These are phyloP conservation scores for Pseudomyrmex gracilis DNA, from an alignment of 1,140 invertebrate genomes.

Conservation along the genomic window DNA sequence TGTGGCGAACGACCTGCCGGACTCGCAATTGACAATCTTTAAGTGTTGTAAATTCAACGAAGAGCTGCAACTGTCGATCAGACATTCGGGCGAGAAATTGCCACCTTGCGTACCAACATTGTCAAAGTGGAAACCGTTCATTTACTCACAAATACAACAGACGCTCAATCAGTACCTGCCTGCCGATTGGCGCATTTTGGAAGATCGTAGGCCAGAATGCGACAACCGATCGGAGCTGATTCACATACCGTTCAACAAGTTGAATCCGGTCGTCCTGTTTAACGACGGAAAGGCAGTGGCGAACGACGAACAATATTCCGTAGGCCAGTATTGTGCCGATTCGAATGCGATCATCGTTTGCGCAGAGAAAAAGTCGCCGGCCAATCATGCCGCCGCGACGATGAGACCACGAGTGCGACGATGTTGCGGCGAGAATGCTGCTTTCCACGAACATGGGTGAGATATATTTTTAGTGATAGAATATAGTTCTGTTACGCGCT, in stretches of 20 bases:
- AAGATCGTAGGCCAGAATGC: conserved; percentile 82
- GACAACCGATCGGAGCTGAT: conserved; percentile 76
- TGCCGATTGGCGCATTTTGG: conserved; percentile 83
- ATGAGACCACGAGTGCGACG: conserved; percentile 83
- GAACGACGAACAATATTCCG: conserved; percentile 81
- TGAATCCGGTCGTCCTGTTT: conserved; percentile 84
- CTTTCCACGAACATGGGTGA: conserved; percentile 86
- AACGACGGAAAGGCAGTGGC: conserved; percentile 87
- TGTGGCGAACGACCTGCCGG: conserved; percentile 46
- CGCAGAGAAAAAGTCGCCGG: conserved; percentile 78
- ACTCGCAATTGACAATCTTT: conserved; percentile 78
- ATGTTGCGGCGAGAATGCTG: conserved; percentile 87
- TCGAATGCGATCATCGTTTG: conserved; percentile 85
- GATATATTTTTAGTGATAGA: conserved; percentile 62
- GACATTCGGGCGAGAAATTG: conserved; percentile 32
- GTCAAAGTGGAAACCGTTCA: conserved; percentile 83
- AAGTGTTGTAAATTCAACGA: conserved; percentile 86
- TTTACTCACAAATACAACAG: conserved; percentile 84
- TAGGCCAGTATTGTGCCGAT: conserved; percentile 87
- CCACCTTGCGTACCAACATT: conserved; percentile 69
- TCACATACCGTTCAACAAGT: conserved; percentile 72
- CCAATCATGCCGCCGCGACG: conserved; percentile 80
- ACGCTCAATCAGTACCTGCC: conserved; percentile 81
- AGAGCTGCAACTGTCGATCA: conserved; percentile 72
- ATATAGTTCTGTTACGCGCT: background rate